Conservation (phyloP, 2,797 vertebrate genomes). For the Cebuella pygmaea region DNA sequence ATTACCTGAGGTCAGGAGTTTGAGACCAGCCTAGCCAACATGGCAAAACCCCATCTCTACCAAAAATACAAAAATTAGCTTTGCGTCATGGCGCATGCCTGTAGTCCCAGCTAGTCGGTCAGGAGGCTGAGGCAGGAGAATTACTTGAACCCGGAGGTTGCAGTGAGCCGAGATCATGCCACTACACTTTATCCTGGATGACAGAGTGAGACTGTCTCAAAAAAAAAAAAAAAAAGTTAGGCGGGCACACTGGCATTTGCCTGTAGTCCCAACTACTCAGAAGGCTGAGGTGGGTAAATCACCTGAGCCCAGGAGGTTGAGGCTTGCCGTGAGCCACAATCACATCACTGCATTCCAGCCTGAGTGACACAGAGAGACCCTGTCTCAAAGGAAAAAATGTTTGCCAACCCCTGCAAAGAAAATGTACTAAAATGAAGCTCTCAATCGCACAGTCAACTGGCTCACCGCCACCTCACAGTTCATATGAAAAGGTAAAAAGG, state of each 20-base stretch:
- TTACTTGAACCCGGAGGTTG: background rate
- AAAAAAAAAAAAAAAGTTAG: too few species aligned
- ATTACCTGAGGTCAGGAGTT: too few species aligned
- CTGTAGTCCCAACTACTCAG: too few species aligned
- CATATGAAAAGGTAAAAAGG: background rate
- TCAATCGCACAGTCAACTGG: background rate
- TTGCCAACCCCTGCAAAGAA: background rate
- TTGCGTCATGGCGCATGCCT: fast-evolving
- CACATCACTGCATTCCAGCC: too few species aligned
- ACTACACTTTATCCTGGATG: background rate
- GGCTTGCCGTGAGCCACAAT: too few species aligned
- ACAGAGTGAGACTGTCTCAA: too few species aligned
- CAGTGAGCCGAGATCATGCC: background rate
- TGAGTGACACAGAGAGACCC: too few species aligned
- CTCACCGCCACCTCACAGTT: background rate
- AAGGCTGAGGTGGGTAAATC: too few species aligned
- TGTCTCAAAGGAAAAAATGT: background rate
- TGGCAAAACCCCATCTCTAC: too few species aligned
- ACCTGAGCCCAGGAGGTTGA: too few species aligned
- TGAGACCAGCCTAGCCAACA: too few species aligned
- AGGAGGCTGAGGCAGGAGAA: background rate
- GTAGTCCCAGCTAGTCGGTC: background rate
- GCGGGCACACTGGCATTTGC: too few species aligned
- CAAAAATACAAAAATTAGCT: background rate
- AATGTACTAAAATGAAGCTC: conserved; percentile 26